Evolutionary conservation across 2,888 invertebrate genomes (phyloP).

Genomic region (Agelastica alni): DNA sequence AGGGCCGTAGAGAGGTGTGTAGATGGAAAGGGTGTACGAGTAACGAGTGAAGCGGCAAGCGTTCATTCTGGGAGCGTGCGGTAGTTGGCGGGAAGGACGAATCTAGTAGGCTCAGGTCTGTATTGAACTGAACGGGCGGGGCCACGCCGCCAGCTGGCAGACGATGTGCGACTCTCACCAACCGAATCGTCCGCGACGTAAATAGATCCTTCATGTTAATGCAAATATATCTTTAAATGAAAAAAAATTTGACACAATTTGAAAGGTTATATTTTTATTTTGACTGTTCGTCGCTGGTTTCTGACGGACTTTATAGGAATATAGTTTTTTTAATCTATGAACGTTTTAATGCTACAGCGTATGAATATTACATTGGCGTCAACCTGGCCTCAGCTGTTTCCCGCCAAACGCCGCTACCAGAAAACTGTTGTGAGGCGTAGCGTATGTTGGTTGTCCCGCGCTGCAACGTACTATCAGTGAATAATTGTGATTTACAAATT

Average conservation of each 20-base stretch:
- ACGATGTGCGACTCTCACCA: slow-evolving; percentile 58
- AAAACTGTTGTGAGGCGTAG: slow-evolving; percentile 64
- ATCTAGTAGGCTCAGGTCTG: slow-evolving; percentile 49
- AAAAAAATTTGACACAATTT: slow-evolving; percentile 16
- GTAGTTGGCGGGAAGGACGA: slow-evolving; percentile 49
- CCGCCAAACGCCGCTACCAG: slow-evolving; percentile 70
- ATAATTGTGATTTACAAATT: slow-evolving; percentile 31
- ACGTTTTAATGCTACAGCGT: slow-evolving; percentile 37
- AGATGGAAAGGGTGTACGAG: slow-evolving; percentile 22
- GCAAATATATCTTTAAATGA: slow-evolving; percentile 19
- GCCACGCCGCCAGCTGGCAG: slow-evolving; percentile 63
- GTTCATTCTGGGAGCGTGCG: slow-evolving; percentile 42
- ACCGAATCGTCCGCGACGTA: slow-evolving; percentile 55
- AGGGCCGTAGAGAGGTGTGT: slow-evolving; percentile 17
- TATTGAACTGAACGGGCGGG: slow-evolving; percentile 58
- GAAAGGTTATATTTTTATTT: slow-evolving; percentile 26
- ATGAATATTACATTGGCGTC: slow-evolving; percentile 57
- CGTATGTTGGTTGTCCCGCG: slow-evolving; percentile 58
- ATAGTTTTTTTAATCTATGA: neutral
- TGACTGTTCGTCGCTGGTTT: neutral
- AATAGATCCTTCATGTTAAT: slow-evolving; percentile 51
- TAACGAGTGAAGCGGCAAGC: slow-evolving; percentile 16
- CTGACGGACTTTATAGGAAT: neutral
- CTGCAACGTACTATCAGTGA: slow-evolving; percentile 48
- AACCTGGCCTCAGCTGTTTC: slow-evolving; percentile 69